These are phyloP conservation scores for Ceyx margarethae DNA, from an alignment of 2,113 vertebrate genomes.

Conservation along the genomic window DNA sequence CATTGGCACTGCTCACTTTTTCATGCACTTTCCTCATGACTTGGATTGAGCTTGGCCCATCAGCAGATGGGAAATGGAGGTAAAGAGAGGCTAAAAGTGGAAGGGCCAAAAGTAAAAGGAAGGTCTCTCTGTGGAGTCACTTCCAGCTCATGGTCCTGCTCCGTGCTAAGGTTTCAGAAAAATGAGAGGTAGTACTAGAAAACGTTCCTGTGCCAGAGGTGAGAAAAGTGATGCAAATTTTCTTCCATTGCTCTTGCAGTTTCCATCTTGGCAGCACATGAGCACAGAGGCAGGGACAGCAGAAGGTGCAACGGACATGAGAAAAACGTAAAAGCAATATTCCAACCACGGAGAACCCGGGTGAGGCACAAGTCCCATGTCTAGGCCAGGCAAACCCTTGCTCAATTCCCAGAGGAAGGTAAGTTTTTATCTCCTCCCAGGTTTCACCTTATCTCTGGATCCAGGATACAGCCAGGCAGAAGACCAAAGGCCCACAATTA, in stretches of 20 bases:
- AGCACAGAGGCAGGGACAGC: not conserved
- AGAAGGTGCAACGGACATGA: not conserved
- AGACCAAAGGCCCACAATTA: not conserved
- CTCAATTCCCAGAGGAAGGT: not conserved
- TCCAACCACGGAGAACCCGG: not conserved
- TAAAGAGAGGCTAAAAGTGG: not conserved
- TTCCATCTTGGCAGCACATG: not conserved
- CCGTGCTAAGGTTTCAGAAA: not conserved
- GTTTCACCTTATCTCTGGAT: not conserved
- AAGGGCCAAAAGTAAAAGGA: not conserved
- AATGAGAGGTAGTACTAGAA: not conserved
- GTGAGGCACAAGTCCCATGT: not conserved
- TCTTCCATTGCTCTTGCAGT: not conserved
- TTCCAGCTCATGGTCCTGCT: not conserved
- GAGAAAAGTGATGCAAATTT: not conserved
- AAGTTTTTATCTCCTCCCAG: not conserved
- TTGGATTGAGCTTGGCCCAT: not conserved
- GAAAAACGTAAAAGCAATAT: not conserved
- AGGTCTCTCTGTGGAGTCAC: fast-evolving
- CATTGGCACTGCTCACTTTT: not conserved
- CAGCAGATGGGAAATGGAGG: not conserved
- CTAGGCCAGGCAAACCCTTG: not conserved
- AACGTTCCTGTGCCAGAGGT: not conserved
- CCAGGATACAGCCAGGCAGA: not conserved
- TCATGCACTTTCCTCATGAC: not conserved